Evolutionary conservation across 2,888 invertebrate genomes (phyloP), one percentile per base, ranked within the genome.

Genomic region (Homarus gammarus): DNA sequence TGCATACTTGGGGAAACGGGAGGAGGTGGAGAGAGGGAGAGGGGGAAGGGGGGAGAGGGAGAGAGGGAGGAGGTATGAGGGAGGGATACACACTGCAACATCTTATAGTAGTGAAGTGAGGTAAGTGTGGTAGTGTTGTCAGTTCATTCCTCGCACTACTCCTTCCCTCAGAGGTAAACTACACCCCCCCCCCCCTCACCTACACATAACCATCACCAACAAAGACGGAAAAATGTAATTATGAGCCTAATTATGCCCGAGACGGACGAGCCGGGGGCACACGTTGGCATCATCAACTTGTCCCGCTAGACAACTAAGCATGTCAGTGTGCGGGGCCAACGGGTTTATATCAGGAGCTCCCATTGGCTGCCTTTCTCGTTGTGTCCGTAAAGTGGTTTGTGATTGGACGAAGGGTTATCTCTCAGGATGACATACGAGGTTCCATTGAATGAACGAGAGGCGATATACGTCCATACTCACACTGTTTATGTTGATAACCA

Each of bases 381-480:
- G 27, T 6, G 27, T 51, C 49, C 51, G 78, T 44, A 51, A 78
- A 15, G 51, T 36, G 51, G 49, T 31, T 33, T 10, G 51, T 51
- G 49, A 78, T 78, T 78, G 78, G 78, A 33, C 78, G 78, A 78
- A 78, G 78, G 31, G 15, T 78, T 78, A 78, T 78, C 78, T 78
- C 78, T 31, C 78, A 22, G 49, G 22, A 31, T 51, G 78, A 78
- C 78, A 78, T 78, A 78, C 51, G 78, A 51, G 51, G 51, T 33
- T 49, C 72, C 12, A 33, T 72, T 10, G 33, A 72, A 33, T 12
- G 33, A 12, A 12, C 33, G 5, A 36, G 10, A 15, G 12, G 31
- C 36, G 72, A 15, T 38, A 18, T 1, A 38, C 12, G 18, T 33
- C 33, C 33, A 10, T 12, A 33, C 5, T 15, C 72, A 38, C 36